Conservation (phyloP, 2,113 vertebrate species). For the Megaceryle maxima region DNA sequence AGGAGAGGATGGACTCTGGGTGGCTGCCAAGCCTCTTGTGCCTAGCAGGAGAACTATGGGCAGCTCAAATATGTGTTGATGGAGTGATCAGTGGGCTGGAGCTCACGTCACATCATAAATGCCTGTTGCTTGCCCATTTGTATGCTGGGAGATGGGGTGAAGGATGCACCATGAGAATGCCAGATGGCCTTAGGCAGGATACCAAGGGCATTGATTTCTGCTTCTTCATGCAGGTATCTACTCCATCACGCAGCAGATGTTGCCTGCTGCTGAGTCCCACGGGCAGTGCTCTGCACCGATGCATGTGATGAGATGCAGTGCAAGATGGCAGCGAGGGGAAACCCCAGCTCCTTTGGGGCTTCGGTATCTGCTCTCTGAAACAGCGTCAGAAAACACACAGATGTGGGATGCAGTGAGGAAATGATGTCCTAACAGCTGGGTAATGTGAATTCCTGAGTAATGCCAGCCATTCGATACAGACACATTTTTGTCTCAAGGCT, state of each 20-base stretch:
- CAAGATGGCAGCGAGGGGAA: neutral
- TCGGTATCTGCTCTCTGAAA: neutral
- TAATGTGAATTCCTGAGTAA: neutral
- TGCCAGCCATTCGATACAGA: neutral
- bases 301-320: neutral
- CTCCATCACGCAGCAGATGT: neutral
- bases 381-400: neutral
- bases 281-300: accelerated
- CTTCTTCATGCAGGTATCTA: neutral
- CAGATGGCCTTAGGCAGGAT: neutral
- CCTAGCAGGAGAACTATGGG: accelerated
- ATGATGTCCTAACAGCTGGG: neutral
- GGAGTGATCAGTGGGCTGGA: neutral
- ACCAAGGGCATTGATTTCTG: neutral
- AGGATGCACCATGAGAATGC: neutral
- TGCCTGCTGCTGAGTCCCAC: neutral
- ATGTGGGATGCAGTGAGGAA: neutral
- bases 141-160: neutral
- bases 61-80: neutral
- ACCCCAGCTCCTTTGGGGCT: neutral
- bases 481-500: neutral
- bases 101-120: neutral
- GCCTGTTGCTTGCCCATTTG: neutral
- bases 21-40: neutral
- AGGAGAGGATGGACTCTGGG: neutral